Conservation (phyloP, 2,797 vertebrate species). For the Choloepus didactylus region DNA sequence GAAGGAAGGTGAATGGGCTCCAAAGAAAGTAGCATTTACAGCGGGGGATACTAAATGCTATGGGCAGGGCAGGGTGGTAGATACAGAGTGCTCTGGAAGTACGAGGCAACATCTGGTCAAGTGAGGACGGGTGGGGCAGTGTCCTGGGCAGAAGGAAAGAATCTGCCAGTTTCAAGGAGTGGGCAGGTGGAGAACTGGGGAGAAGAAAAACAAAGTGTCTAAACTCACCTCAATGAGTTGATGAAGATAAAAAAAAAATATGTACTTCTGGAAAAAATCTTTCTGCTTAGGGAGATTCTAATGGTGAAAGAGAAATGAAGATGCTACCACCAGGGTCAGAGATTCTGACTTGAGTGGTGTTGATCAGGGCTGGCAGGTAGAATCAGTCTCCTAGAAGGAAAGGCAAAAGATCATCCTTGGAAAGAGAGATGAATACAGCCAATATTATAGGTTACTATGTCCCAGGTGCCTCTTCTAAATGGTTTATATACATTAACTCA, state of each 20-base stretch:
- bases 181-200: background rate
- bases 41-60: background rate
- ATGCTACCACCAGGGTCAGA: background rate
- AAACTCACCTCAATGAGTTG: background rate
- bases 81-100: background rate
- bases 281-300: background rate
- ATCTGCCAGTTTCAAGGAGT: background rate
- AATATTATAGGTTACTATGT: background rate
- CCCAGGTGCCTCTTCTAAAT: background rate
- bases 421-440: background rate
- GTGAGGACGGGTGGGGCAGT: background rate
- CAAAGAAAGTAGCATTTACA: background rate
- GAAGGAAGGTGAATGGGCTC: background rate
- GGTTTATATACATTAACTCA: background rate
- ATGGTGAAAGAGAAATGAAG: background rate
- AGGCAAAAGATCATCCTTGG: background rate
- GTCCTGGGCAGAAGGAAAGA: background rate
- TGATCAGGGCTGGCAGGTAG: background rate
- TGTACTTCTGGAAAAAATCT: background rate
- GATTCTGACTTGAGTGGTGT: background rate
- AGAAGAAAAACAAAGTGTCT: background rate
- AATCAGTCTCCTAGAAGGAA: conserved; percentile 8
- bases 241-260: background rate
- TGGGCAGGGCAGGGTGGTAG: no score
- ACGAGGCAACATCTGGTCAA: background rate